Conservation (phyloP, 1,140 invertebrate species). For the Drosophila burlai region DNA sequence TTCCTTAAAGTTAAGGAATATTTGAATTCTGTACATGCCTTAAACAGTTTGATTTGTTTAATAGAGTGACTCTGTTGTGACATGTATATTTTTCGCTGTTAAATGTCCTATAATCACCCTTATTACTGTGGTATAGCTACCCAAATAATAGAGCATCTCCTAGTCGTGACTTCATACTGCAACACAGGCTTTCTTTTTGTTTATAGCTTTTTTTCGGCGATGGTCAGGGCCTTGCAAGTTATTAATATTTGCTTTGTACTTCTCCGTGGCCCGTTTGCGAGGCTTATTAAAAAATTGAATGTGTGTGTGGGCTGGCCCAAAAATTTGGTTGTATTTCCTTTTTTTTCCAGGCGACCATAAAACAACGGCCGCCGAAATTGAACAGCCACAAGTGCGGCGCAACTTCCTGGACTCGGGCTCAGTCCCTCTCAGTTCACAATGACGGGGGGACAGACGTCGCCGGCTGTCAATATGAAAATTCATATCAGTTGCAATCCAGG, state of each 20-base stretch:
- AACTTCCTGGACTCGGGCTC: conserved; percentile 21
- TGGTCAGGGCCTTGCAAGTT: conserved; percentile 78
- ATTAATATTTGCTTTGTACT: conserved; percentile 83
- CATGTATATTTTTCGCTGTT: too few relatives aligned
- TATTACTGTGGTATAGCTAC: background rate
- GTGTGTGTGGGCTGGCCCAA: conserved; percentile 57
- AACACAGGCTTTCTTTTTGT: conserved; percentile 17
- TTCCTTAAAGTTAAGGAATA: background rate
- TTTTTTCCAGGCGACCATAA: conserved; percentile 48
- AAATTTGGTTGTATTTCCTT: conserved; percentile 33
- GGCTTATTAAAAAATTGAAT: conserved; percentile 78
- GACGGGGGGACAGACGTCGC: conserved; percentile 60
- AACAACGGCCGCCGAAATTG: conserved; percentile 78
- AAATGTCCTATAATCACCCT: background rate
- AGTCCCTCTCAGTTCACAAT: conserved; percentile 13
- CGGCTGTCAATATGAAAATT: conserved; percentile 83
- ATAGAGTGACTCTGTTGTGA: too few relatives aligned
- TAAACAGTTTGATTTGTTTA: too few relatives aligned
- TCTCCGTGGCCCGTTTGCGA: conserved; percentile 50
- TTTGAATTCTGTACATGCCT: too few relatives aligned
- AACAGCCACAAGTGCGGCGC: conserved; percentile 59
- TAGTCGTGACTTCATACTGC: background rate
- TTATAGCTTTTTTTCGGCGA: conserved; percentile 37
- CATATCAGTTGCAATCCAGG: conserved; percentile 69
- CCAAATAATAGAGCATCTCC: conserved; percentile 1